These are phyloP conservation scores for Alentia gelatinosa DNA, from an alignment of 2,888 invertebrate genomes.

Conservation along the genomic window DNA sequence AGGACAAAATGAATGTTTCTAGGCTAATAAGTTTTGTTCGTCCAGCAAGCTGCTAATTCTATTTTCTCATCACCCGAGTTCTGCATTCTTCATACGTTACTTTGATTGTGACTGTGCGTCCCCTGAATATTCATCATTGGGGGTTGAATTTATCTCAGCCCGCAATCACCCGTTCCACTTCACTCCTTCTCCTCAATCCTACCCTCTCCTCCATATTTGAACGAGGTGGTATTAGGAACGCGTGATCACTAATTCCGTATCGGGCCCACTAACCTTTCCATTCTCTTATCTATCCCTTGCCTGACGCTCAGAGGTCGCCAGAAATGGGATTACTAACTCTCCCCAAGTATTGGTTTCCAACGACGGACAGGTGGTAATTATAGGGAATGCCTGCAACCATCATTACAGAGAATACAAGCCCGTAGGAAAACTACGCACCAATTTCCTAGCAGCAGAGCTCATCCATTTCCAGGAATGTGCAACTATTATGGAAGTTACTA, in stretches of 20 bases:
- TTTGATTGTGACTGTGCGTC: background rate
- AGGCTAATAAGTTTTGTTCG: background rate
- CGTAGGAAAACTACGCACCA: no score
- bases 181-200: background rate
- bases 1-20: background rate
- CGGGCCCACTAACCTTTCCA: background rate
- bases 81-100: background rate
- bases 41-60: background rate
- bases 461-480: no score
- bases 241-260: background rate
- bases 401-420: no score
- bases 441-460: no score
- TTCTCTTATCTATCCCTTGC: background rate
- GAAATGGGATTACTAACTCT: no score
- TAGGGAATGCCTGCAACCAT: no score
- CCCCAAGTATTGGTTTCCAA: no score
- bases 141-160: background rate
- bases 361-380: no score
- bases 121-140: background rate
- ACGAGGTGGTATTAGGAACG: background rate
- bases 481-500: no score
- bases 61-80: background rate
- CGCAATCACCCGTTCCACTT: background rate
- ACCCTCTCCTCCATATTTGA: background rate
- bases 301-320: no score